These are phyloP conservation scores for Sisyra terminalis DNA, from an alignment of 2,888 invertebrate species.

Conservation along the genomic window DNA sequence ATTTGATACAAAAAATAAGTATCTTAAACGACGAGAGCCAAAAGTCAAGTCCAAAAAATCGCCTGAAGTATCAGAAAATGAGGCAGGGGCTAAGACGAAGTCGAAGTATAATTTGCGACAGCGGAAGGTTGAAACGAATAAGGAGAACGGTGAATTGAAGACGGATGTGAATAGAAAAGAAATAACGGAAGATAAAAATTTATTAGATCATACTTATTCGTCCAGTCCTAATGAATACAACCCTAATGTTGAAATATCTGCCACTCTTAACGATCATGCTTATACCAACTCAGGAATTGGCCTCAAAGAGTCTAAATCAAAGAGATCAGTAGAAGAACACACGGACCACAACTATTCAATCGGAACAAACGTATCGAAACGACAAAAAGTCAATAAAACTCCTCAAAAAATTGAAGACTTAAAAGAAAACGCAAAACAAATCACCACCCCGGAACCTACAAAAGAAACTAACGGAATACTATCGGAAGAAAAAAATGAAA, in stretches of 20 bases:
- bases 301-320: not conserved
- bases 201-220: not conserved
- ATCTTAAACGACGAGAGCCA: not conserved
- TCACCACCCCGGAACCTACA: not conserved
- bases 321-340: not conserved
- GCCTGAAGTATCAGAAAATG: not conserved
- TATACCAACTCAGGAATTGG: not conserved
- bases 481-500: not conserved
- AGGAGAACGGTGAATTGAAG: no score
- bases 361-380: not conserved
- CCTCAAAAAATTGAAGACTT: no score
- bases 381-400: not conserved
- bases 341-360: slow-evolving; percentile 3
- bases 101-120: no score
- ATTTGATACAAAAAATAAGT: not conserved
- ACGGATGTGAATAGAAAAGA: no score
- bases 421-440: no score
- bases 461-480: not conserved
- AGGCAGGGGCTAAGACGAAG: not conserved
- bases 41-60: not conserved
- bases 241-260: not conserved
- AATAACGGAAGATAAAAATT: not conserved
- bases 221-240: not conserved
- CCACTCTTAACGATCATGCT: not conserved
- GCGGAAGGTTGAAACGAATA: no score